Conservation (phyloP, 2,888 invertebrate species). For the Polydrusus cervinus region DNA sequence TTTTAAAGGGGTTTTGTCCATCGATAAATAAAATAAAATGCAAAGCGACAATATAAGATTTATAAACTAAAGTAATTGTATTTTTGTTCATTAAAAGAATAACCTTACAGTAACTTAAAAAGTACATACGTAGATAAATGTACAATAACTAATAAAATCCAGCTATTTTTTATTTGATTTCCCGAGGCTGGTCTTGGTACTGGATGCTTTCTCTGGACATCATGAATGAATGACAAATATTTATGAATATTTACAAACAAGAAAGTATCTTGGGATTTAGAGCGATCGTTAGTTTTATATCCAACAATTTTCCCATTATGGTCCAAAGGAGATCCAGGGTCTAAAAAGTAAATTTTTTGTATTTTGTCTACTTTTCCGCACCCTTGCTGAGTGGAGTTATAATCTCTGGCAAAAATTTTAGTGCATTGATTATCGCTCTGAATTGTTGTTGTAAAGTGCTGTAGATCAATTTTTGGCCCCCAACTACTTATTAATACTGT, state of each 20-base stretch:
- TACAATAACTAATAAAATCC: too few species aligned
- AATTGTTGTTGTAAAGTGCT: not conserved
- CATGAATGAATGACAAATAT: not conserved
- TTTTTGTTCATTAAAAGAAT: too few species aligned
- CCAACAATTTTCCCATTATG: not conserved
- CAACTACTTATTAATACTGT: not conserved
- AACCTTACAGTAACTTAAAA: too few species aligned
- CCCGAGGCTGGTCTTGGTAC: too few species aligned
- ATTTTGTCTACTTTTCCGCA: not conserved
- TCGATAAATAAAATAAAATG: too few species aligned
- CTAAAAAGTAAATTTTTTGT: not conserved
- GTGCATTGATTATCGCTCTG: not conserved
- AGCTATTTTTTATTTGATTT: too few species aligned
- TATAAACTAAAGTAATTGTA: too few species aligned
- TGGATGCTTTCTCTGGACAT: not conserved
- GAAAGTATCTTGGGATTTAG: not conserved
- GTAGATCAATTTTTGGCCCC: not conserved
- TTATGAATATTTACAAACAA: not conserved
- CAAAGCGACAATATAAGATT: too few species aligned
- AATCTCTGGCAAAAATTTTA: not conserved
- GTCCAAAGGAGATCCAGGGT: constrained; percentile 2
- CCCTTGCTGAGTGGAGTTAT: not conserved
- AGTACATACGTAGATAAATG: too few species aligned
- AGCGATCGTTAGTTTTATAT: not conserved
- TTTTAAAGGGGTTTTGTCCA: too few species aligned